Evolutionary conservation across 1,140 invertebrate species (phyloP).

Genomic region (Scaptodrosophila lebanonensis): DNA sequence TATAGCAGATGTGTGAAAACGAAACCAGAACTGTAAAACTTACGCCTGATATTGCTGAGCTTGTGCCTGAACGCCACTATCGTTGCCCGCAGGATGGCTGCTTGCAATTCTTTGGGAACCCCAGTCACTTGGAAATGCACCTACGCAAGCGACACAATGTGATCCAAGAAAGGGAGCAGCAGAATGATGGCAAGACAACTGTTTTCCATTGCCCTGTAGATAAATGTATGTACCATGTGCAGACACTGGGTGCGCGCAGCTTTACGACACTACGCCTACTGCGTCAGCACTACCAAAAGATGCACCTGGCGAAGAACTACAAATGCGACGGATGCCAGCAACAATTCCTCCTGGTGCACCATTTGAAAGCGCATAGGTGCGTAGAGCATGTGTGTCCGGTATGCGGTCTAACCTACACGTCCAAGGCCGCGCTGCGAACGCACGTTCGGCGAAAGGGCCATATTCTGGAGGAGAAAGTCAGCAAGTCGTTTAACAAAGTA

Average conservation of each 20-base stretch:
- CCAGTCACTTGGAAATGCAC: constrained; percentile 53
- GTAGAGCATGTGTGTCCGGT: constrained; percentile 74
- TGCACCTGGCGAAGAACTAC: constrained; percentile 80
- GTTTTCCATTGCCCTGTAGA: constrained; percentile 46
- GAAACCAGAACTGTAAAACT: constrained; percentile 26
- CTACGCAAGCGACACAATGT: constrained; percentile 44
- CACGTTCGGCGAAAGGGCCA: constrained; percentile 59
- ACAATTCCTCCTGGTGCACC: constrained; percentile 79
- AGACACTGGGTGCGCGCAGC: constrained; percentile 9
- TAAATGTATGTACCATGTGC: constrained; percentile 40
- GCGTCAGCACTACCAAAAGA: constrained; percentile 81
- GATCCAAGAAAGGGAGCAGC: background rate
- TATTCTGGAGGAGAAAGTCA: background rate
- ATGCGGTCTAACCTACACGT: constrained; percentile 47
- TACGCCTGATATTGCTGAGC: constrained; percentile 41
- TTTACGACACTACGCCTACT: constrained; percentile 72
- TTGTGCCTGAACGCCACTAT: constrained; percentile 45
- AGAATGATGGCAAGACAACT: background rate
- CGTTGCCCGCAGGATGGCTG: constrained; percentile 32
- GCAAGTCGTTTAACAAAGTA: background rate
- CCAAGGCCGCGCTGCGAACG: constrained; percentile 43
- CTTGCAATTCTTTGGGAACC: constrained; percentile 45
- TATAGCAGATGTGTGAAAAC: no score
- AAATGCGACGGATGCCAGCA: constrained; percentile 79
- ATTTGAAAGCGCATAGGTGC: constrained; percentile 79